Evolutionary conservation across 1,140 invertebrate genomes (phyloP).

Genomic region (Lineus longissimus): DNA sequence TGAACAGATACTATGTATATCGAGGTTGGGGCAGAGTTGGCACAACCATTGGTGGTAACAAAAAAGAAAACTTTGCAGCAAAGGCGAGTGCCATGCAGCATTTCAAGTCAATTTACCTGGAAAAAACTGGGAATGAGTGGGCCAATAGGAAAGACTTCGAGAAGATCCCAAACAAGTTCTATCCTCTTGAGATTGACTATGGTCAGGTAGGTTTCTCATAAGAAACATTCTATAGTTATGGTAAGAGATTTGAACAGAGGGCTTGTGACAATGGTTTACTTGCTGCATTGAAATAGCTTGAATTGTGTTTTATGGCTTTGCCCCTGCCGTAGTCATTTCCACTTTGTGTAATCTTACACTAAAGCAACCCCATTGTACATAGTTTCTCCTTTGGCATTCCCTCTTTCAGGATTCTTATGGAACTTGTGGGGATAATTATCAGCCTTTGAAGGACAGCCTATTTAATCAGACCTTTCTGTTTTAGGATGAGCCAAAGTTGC

Average conservation of each 20-base stretch:
- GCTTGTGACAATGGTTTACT: no score
- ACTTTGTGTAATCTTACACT: no score
- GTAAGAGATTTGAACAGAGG: no score
- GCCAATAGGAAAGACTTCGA: slow-evolving; percentile 64
- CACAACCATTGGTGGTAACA: slow-evolving; percentile 78
- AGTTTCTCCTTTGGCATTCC: no score
- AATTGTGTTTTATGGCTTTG: no score
- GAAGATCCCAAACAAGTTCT: slow-evolving; percentile 79
- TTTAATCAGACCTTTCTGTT: no score
- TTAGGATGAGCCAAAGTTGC: slow-evolving; percentile 49
- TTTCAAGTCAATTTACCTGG: slow-evolving; percentile 71
- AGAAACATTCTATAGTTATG: slow-evolving; percentile 4
- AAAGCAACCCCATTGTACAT: no score
- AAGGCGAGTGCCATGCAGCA: slow-evolving; percentile 46
- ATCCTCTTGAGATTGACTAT: slow-evolving; percentile 88
- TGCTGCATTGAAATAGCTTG: no score
- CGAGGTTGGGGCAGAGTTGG: slow-evolving; percentile 93
- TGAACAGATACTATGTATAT: slow-evolving; percentile 78
- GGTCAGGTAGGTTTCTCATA: slow-evolving; percentile 55
- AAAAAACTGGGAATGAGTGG: slow-evolving; percentile 86
- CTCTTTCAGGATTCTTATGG: no score
- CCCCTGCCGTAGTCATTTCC: no score
- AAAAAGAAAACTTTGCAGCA: slow-evolving; percentile 62
- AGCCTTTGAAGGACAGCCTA: no score
- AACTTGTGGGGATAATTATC: no score